Percentiles rank a stretch among this genome's conserved stretches.
phyloP scores from a whole-genome alignment of 1,140 invertebrate species.

The Drosophila pseudoobscura region DNA sequence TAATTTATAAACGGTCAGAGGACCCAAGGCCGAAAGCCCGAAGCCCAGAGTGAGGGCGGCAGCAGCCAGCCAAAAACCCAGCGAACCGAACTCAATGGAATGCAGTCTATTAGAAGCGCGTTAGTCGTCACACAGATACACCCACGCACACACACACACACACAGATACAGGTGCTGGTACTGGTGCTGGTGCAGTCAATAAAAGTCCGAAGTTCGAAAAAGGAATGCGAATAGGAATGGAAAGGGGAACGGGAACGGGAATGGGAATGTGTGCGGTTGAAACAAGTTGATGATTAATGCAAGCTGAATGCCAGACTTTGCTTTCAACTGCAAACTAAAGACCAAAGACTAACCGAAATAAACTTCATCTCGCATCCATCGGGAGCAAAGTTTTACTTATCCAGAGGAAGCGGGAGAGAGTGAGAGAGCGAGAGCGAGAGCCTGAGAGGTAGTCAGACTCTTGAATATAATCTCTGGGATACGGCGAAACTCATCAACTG shows the following conservation, averaged over 20 bases:
- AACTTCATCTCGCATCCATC: constrained; percentile 35
- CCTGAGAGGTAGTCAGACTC: neutral
- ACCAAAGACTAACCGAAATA: constrained; percentile 50
- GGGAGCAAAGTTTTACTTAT: constrained; percentile 14
- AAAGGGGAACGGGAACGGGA: neutral
- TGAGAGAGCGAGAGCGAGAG: neutral
- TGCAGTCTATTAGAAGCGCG: constrained; percentile 78
- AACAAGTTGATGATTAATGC: constrained; percentile 77
- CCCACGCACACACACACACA: neutral
- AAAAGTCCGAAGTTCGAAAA: constrained; percentile 59
- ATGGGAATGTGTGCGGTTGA: constrained; percentile 44
- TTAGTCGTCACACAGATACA: constrained; percentile 41
- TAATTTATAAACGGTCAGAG: constrained; percentile 69
- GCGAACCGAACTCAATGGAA: constrained; percentile 57
- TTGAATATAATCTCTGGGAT: too few species aligned
- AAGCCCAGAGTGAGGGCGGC: neutral
- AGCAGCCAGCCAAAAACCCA: constrained; percentile 2
- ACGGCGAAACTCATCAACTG: too few species aligned
- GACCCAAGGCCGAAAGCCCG: constrained; percentile 13
- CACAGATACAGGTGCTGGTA: neutral
- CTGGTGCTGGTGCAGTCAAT: constrained; percentile 51
- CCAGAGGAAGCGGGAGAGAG: constrained; percentile 3
- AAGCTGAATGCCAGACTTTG: constrained; percentile 65
- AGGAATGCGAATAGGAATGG: constrained; percentile 4
- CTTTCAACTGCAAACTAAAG: constrained; percentile 27